Conservation (phyloP, 2,888 invertebrate genomes). For the Eupithecia insigniata region DNA sequence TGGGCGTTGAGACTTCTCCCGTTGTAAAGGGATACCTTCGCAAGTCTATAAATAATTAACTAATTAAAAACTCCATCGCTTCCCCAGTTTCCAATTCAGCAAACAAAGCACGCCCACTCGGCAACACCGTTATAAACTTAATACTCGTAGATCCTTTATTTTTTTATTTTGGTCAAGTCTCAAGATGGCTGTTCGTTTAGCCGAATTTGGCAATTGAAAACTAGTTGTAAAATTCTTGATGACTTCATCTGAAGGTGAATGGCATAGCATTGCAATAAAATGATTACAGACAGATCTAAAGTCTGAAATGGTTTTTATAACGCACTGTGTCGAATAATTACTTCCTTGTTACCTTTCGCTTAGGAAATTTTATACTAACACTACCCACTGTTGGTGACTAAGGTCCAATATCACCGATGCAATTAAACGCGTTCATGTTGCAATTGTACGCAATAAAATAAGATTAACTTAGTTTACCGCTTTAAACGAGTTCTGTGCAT, state of each 20-base stretch:
- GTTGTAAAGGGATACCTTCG: constrained; percentile 18
- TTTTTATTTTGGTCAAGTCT: constrained; percentile 6
- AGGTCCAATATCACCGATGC: no score
- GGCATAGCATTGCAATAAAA: constrained; percentile 17
- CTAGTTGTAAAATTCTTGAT: constrained; percentile 21
- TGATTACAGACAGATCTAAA: not conserved
- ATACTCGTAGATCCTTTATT: constrained; percentile 13
- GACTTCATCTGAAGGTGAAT: constrained; percentile 25
- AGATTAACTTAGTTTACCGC: no score
- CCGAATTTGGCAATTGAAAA: constrained; percentile 22
- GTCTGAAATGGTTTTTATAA: not conserved
- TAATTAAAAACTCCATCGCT: constrained; percentile 13
- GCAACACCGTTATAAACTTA: constrained; percentile 17
- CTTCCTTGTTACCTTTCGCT: not conserved
- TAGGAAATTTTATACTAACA: not conserved
- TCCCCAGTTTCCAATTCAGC: constrained; percentile 17
- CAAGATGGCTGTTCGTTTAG: constrained; percentile 21
- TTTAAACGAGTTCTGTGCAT: no score
- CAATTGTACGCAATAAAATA: no score
- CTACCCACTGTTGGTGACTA: not conserved
- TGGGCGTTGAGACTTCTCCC: not conserved
- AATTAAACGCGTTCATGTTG: no score
- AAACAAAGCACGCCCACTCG: constrained; percentile 8
- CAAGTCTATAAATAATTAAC: constrained; percentile 5
- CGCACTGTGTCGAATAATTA: not conserved